Evolutionary conservation across 2,797 vertebrate genomes (phyloP), one percentile per base, ranked within the genome.

Genomic region (Cossypha polioptera): DNA sequence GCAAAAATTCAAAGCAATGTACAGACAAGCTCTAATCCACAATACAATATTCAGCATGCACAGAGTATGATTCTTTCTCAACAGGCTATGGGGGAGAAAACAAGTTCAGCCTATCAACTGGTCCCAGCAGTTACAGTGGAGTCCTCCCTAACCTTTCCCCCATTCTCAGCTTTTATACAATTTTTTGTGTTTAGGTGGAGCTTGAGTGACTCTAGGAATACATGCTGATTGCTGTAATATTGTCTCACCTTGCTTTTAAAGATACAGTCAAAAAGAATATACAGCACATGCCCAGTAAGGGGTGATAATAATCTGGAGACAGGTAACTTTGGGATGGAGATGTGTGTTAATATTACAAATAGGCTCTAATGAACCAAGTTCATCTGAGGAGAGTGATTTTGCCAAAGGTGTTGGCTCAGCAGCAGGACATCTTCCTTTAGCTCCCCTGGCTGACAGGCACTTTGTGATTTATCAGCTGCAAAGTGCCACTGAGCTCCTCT

Each of bases 371-470:
- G 22, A 51, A 36, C 71, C 28, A 38, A 45, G 7, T 67, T 75
- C 22, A 14, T 20, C 28, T 20, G 38, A 53, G 16, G 19, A 38
- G 29, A 61, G 19, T 25, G 29, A 25, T 54, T 47, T 68, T 76
- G 20, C 29, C 16, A 8, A 20, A 25, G 45, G 3, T 25, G 9
- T 17, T 38, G 55, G 40, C 20, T 61, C 55, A 47, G 82, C 20
- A 76, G 47, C 12, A 61, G 33, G 24, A 38, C 29, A 68, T 29
- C 18, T 38, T 51, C 38, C 8, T 18, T 8, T 6, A 0, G 16
- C 16, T 53, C 3, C 29, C 24, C 40, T 29, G 33, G 29, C 0
- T 54, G 38, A 38, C 16, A 59, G 54, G 13, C 0, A 2, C 3
- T 45, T 3, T 45, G 38, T 29, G 28, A 13, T 29, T 76, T 61